phyloP scores from a whole-genome alignment of 2,888 invertebrate genomes.

The Catocala nupta region DNA sequence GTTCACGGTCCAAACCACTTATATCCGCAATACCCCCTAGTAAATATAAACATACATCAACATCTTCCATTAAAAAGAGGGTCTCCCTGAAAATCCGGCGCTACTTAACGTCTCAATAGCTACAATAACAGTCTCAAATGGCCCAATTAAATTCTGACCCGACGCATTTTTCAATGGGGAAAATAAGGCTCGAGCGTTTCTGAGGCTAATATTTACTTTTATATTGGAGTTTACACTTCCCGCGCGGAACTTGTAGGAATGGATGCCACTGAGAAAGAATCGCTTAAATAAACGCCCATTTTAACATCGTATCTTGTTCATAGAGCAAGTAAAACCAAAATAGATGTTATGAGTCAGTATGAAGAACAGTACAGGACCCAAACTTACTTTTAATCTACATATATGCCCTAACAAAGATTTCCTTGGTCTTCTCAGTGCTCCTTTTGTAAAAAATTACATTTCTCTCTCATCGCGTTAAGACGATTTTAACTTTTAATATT shows the following conservation, averaged over 20 bases:
- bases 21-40: conserved; percentile 1
- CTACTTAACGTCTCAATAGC: conserved; percentile 46
- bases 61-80: conserved; percentile 17
- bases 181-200: conserved; percentile 25
- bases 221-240: conserved; percentile 18
- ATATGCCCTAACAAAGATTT: too few species aligned
- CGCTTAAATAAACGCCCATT: too few species aligned
- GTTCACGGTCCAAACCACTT: background rate
- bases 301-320: too few species aligned
- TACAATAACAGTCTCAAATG: conserved; percentile 48
- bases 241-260: background rate
- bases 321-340: too few species aligned
- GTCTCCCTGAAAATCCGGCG: conserved; percentile 23
- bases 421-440: too few species aligned
- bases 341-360: too few species aligned
- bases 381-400: too few species aligned
- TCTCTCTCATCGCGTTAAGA: too few species aligned
- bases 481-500: too few species aligned
- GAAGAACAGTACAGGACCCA: too few species aligned
- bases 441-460: too few species aligned
- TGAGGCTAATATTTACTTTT: conserved; percentile 22
- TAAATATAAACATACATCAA: conserved; percentile 9
- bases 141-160: conserved; percentile 52
- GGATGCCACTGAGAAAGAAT: background rate
- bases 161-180: conserved; percentile 27